These are phyloP conservation scores for Stenoptilia bipunctidactyla DNA, from an alignment of 2,888 invertebrate genomes.

Conservation along the genomic window DNA sequence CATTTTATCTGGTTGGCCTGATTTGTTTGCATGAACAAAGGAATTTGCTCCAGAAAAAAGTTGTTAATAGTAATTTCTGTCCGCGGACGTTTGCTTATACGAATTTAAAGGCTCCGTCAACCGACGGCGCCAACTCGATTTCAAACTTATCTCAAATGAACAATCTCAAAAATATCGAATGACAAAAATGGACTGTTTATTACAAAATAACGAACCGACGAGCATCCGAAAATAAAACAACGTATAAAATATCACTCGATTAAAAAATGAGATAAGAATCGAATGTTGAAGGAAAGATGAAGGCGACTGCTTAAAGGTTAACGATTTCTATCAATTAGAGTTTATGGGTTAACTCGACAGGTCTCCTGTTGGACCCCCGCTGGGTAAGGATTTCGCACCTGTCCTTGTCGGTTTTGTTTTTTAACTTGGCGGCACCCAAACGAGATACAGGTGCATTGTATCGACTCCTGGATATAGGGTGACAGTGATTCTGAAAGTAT, in stretches of 20 bases:
- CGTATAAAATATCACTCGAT: conserved; percentile 53
- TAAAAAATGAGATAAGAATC: conserved; percentile 62
- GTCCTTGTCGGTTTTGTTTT: conserved; percentile 51
- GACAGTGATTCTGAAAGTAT: conserved; percentile 18
- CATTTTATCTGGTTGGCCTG: no score
- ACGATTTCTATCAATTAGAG: conserved; percentile 71
- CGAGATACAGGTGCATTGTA: conserved; percentile 49
- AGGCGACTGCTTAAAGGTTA: conserved; percentile 63
- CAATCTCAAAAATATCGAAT: conserved; percentile 61
- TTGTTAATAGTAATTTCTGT: no score
- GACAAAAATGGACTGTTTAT: conserved; percentile 67
- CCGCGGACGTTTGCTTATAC: no score
- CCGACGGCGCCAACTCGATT: conserved; percentile 45
- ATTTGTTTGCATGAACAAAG: no score
- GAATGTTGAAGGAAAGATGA: conserved; percentile 53
- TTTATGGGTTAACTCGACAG: conserved; percentile 56
- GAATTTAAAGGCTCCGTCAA: conserved; percentile 12
- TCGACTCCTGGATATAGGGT: conserved; percentile 19
- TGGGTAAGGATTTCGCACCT: conserved; percentile 61
- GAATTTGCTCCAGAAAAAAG: no score
- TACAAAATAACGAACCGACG: conserved; percentile 61
- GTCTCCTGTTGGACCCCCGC: conserved; percentile 49
- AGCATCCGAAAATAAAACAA: conserved; percentile 67
- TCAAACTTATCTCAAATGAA: conserved; percentile 35
- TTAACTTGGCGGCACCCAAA: conserved; percentile 44